Evolutionary conservation across 2,888 invertebrate species (phyloP), one percentile per base, ranked within the genome.

Genomic region (Leptothorax acervorum): DNA sequence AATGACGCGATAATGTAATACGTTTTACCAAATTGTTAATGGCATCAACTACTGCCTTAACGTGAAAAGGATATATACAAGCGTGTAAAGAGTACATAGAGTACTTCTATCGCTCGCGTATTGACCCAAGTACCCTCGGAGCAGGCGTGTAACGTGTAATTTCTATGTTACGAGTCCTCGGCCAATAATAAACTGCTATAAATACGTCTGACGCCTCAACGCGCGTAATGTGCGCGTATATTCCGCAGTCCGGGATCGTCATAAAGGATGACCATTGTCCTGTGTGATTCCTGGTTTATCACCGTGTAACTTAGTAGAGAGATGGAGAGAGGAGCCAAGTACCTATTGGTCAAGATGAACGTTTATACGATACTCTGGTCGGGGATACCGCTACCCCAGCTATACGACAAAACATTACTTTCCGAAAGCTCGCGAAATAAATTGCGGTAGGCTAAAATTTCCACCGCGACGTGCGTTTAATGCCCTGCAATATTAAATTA

Each of bases 281-380:
- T 57, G 31, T 18, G 65, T 48, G 79, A 79, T 74, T 74, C 35
- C 42, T 57, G 42, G 74, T 84, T 84, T 81, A 81, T 81, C 65
- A 65, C 45, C 74, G 73, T 74, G 84, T 84, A 84, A 84, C 66
- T 81, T 73, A 57, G 23, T 1, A 48, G 12, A 62, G 31, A 18
- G 79, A 31, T 48, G 60, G 60, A 79, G 48, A 63, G 48, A 60
- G 15, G 23, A 55, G 57, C 42, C 51, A 28, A 78, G 45, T 68
- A 68, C 23, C 78, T 68, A 55, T 68, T 57, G 55, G 78, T 78
- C 68, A 68, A 55, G 78, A 78, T 68, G 78, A 78, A 68, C 68
- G 68, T 78, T 78, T 78, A 68, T 78, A 68, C 68, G 68, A 78
- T 28, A 11, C 68, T 55, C 15, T 23, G 23, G 42, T 6, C 55